A percentile compares a stretch with the other conserved stretches of the same genome.
Evolutionary conservation across 2,888 invertebrate species (phyloP).

Genomic region (Cephus pulcher): DNA sequence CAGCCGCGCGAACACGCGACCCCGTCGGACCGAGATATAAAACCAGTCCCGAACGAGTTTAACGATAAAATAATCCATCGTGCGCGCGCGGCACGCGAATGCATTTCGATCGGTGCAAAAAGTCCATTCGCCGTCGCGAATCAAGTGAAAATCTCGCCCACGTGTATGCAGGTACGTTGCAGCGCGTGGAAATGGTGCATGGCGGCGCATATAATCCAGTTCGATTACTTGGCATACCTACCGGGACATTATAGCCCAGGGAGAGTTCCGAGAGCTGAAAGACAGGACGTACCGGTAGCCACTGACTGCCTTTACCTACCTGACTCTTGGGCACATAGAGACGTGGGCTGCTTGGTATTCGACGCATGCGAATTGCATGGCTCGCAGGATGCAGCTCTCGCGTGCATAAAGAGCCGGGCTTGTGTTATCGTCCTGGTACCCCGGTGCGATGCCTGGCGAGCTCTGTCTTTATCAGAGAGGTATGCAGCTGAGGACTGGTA

Average conservation of each 20-base stretch:
- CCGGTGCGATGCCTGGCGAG: constrained; percentile 4
- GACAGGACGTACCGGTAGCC: constrained; percentile 20
- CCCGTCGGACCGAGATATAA: not conserved
- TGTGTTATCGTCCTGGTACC: constrained; percentile 37
- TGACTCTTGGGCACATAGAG: constrained; percentile 20
- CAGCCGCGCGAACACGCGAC: not conserved
- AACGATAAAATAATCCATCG: not conserved
- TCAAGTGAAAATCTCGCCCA: constrained; percentile 27
- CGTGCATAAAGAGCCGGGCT: constrained; percentile 24
- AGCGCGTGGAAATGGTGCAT: not conserved
- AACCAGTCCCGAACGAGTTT: not conserved
- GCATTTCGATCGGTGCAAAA: not conserved
- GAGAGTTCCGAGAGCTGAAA: not conserved
- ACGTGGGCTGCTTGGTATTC: constrained; percentile 47
- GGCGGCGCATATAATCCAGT: not conserved
- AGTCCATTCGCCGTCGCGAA: constrained; percentile 17
- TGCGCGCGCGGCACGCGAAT: not conserved
- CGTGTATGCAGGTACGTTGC: constrained; percentile 7
- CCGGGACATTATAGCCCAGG: not conserved
- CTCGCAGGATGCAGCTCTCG: constrained; percentile 27
- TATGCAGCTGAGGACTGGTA: constrained; percentile 12
- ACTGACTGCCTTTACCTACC: constrained; percentile 10
- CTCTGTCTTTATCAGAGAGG: constrained; percentile 18
- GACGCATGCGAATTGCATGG: constrained; percentile 8
- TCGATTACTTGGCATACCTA: not conserved